Conservation (phyloP, 2,888 invertebrate genomes). For the Koerneria pararmatus region DNA sequence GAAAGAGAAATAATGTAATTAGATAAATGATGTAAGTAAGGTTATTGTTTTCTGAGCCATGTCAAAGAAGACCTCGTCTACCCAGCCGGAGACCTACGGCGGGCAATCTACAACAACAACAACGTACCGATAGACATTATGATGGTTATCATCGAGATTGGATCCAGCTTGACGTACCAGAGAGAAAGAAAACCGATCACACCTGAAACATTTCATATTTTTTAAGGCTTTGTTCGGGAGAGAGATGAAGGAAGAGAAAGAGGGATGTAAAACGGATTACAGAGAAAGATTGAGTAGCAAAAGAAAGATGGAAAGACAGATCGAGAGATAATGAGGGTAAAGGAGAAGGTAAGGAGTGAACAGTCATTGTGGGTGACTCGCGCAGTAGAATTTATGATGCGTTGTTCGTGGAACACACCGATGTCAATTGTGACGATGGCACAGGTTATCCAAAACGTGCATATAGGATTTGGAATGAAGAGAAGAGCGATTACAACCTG, state of each 20-base stretch:
- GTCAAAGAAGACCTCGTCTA: too few species aligned
- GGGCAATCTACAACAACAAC: too few species aligned
- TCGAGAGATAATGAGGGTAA: too few species aligned
- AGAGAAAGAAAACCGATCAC: conserved; percentile 92
- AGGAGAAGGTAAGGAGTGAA: too few species aligned
- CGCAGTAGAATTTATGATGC: too few species aligned
- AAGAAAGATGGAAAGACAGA: background rate
- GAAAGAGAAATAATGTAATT: conserved; percentile 69
- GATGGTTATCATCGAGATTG: conserved; percentile 89
- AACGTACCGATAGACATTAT: conserved; percentile 95
- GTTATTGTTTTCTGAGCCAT: too few species aligned
- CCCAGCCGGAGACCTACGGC: too few species aligned
- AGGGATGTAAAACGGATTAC: background rate
- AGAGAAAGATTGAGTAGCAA: background rate
- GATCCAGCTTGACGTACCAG: conserved; percentile 80
- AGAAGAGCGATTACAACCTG: conserved; percentile 79
- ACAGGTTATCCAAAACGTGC: conserved; percentile 83
- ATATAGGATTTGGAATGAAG: conserved; percentile 87
- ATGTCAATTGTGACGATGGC: conserved; percentile 73
- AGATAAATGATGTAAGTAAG: conserved; percentile 71
- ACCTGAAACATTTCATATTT: too few species aligned
- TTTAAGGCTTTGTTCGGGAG: background rate
- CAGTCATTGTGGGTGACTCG: too few species aligned
- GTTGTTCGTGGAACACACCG: conserved; percentile 32
- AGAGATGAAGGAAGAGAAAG: conserved; percentile 3